A percentile compares a stretch with the other conserved stretches of the same genome.
Evolutionary conservation across 1,140 invertebrate species (phyloP).

Genomic region (Brachionus sp.): DNA sequence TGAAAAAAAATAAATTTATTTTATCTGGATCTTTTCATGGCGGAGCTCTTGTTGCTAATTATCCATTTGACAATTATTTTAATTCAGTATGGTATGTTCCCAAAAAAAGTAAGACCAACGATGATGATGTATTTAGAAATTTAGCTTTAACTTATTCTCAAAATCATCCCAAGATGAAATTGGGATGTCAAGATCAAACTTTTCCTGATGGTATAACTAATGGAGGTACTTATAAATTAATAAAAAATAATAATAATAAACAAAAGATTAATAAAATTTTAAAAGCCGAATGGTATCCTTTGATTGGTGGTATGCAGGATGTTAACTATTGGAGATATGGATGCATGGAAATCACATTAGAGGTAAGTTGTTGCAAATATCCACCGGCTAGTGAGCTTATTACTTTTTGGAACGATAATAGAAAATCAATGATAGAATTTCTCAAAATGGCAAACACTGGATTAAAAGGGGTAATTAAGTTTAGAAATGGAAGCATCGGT

Average conservation of each 20-base stretch:
- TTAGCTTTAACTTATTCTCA: neutral
- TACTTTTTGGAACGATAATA: neutral
- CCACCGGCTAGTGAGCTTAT: conserved; percentile 60
- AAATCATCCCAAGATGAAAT: conserved; percentile 10
- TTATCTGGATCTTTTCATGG: conserved; percentile 94
- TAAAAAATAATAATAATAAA: neutral
- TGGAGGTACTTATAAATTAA: conserved; percentile 13
- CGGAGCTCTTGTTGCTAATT: conserved; percentile 83
- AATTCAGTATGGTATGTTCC: neutral
- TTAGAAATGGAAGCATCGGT: conserved; percentile 15
- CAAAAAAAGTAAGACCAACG: neutral
- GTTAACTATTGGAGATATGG: conserved; percentile 96
- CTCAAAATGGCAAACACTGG: conserved; percentile 16
- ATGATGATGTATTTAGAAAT: conserved; percentile 32
- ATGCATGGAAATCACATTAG: conserved; percentile 97
- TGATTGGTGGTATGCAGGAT: conserved; percentile 84
- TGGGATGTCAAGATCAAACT: neutral
- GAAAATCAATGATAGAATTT: conserved; percentile 11
- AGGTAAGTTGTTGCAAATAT: conserved; percentile 94
- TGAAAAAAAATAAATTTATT: conserved; percentile 78
- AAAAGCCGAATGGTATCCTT: conserved; percentile 23
- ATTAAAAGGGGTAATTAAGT: conserved; percentile 11
- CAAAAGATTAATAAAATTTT: neutral
- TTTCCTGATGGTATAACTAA: conserved; percentile 43
- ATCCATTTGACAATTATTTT: conserved; percentile 62